Percentiles rank a stretch among this genome's conserved stretches.
Evolutionary conservation across 2,113 vertebrate species (phyloP).

Genomic region (Jacana jacana): DNA sequence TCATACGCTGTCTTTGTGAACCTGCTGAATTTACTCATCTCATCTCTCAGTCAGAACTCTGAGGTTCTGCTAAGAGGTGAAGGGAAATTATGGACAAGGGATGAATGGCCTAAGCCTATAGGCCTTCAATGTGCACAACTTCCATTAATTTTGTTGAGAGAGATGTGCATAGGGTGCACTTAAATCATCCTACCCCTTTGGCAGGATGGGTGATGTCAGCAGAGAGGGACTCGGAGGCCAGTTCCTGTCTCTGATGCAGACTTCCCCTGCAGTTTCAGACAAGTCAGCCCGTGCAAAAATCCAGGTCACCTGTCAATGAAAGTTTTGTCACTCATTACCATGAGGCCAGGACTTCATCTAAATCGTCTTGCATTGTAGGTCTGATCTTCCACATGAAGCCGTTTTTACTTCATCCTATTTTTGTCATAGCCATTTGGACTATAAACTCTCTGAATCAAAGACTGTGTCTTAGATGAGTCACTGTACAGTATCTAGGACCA

Average conservation of each 20-base stretch:
- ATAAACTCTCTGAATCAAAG: neutral
- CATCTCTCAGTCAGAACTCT: neutral
- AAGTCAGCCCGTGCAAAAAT: neutral
- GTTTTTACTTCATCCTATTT: neutral
- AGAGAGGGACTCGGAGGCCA: neutral
- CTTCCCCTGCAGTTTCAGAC: neutral
- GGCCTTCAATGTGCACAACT: neutral
- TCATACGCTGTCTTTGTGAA: neutral
- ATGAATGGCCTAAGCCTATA: neutral
- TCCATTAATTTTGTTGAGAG: neutral
- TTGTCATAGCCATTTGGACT: neutral
- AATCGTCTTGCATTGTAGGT: neutral
- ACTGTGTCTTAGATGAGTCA: neutral
- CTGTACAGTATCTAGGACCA: neutral
- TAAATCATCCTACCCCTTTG: neutral
- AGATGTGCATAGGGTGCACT: accelerated
- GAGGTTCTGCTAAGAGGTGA: neutral
- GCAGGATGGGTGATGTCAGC: neutral
- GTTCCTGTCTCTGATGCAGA: slow-evolving; percentile 3
- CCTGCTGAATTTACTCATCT: neutral
- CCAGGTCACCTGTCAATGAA: neutral
- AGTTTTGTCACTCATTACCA: no score
- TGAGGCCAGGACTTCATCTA: neutral
- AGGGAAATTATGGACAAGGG: neutral
- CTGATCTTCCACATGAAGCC: neutral